Evolutionary conservation across 2,797 vertebrate species (phyloP).

Genomic region (Bucorvus abyssinicus): DNA sequence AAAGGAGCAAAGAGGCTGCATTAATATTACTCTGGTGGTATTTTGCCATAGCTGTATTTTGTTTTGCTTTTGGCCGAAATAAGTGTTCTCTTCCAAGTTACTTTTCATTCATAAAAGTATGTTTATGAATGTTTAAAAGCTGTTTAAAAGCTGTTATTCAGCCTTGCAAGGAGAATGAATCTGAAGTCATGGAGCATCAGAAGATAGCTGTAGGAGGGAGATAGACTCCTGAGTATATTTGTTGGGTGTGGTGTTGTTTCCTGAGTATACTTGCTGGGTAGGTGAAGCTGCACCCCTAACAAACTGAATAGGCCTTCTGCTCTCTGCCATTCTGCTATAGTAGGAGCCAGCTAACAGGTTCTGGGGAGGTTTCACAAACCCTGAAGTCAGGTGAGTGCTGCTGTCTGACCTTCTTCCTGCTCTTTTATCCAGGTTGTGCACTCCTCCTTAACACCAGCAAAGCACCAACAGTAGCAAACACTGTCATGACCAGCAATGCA

Average conservation of each 20-base stretch:
- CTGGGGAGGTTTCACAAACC: neutral
- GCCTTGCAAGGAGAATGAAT: constrained; percentile 3
- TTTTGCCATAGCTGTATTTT: neutral
- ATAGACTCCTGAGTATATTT: neutral
- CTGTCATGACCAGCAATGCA: constrained; percentile 81
- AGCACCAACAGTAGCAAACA: constrained; percentile 64
- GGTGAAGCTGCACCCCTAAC: neutral
- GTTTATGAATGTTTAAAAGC: too few relatives aligned
- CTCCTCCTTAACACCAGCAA: constrained; percentile 86
- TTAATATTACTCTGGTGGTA: neutral
- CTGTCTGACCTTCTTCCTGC: neutral
- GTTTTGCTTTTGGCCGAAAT: neutral
- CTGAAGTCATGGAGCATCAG: neutral
- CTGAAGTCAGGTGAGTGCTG: neutral
- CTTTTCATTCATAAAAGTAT: neutral
- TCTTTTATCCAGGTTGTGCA: constrained; percentile 74
- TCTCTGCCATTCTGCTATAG: neutral
- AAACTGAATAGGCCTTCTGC: neutral
- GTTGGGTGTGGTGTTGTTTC: neutral
- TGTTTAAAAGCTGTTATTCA: too few relatives aligned
- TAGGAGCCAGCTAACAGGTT: neutral
- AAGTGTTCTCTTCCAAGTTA: neutral
- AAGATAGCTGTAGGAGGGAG: neutral
- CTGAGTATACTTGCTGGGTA: neutral
- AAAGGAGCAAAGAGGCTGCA: neutral